Evolutionary conservation across 2,797 vertebrate genomes (phyloP).

Genomic region (Poeciliopsis turneri): DNA sequence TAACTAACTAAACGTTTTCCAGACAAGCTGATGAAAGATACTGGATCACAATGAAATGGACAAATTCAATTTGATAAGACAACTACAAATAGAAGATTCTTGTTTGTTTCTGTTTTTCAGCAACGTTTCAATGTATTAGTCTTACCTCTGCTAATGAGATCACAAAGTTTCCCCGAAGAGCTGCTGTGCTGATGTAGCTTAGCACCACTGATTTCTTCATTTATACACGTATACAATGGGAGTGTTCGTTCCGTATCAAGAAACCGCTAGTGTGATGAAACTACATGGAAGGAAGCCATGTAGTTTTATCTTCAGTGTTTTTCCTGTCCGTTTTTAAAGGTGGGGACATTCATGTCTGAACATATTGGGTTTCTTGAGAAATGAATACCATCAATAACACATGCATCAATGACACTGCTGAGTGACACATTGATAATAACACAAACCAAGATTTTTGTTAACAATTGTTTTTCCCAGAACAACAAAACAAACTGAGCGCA

Average conservation of each 20-base stretch:
- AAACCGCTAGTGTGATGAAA: background rate
- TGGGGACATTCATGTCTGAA: background rate
- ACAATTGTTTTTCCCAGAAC: background rate
- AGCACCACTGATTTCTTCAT: background rate
- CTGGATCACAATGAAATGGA: background rate
- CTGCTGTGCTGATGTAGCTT: background rate
- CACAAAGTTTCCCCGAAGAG: background rate
- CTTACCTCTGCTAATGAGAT: slow-evolving; percentile 1
- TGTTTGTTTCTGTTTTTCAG: background rate
- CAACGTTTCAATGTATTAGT: no score
- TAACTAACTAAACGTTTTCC: background rate
- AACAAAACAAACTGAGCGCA: background rate
- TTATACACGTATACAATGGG: background rate
- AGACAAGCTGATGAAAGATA: background rate
- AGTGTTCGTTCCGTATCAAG: background rate
- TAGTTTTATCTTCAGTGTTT: no score
- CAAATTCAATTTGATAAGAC: background rate
- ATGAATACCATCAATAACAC: background rate
- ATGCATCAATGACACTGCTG: no score
- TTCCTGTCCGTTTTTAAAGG: background rate
- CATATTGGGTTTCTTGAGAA: background rate
- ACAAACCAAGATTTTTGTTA: background rate
- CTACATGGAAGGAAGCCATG: background rate
- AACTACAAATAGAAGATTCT: background rate
- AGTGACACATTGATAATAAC: background rate